A percentile compares a stretch with the other conserved stretches of the same genome.
Evolutionary conservation across 2,888 invertebrate species (phyloP).

Genomic region (Drosophila mercatorum): DNA sequence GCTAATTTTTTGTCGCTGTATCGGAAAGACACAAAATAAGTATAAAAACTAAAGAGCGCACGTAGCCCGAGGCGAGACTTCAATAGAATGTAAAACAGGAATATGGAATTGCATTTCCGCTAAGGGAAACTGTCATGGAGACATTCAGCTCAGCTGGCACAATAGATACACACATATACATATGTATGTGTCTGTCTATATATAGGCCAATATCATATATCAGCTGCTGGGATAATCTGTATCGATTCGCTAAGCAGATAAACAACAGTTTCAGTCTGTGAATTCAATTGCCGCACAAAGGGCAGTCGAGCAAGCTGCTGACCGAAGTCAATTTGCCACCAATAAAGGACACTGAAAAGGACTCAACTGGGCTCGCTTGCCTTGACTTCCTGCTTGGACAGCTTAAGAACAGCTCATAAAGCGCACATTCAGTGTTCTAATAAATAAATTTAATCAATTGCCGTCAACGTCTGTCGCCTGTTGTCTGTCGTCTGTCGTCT

Average conservation of each 20-base stretch:
- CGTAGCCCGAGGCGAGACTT: constrained; percentile 39
- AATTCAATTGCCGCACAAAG: constrained; percentile 46
- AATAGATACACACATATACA: neutral
- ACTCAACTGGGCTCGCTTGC: neutral
- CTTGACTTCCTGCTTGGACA: constrained; percentile 20
- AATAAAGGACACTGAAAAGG: constrained; percentile 24
- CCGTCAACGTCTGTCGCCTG: constrained; percentile 33
- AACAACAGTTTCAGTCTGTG: constrained; percentile 27
- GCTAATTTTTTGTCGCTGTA: constrained; percentile 42
- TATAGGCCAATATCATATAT: constrained; percentile 28
- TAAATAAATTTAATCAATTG: constrained; percentile 77
- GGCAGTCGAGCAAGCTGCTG: constrained; percentile 26
- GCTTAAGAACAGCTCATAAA: constrained; percentile 44
- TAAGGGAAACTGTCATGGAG: constrained; percentile 7
- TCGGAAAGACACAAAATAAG: constrained; percentile 29
- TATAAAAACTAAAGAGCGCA: constrained; percentile 27
- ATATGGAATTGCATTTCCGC: constrained; percentile 22
- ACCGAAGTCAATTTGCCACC: constrained; percentile 36
- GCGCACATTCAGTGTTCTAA: constrained; percentile 54
- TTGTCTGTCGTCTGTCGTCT: too few species aligned
- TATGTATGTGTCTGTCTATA: neutral
- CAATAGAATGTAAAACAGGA: constrained; percentile 26
- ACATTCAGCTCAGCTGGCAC: constrained; percentile 10
- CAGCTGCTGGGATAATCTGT: constrained; percentile 37
- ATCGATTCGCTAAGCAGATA: constrained; percentile 37